Evolutionary conservation across 2,888 invertebrate genomes (phyloP), one percentile per base, ranked within the genome.

Genomic region (Tachystola acroxantha): DNA sequence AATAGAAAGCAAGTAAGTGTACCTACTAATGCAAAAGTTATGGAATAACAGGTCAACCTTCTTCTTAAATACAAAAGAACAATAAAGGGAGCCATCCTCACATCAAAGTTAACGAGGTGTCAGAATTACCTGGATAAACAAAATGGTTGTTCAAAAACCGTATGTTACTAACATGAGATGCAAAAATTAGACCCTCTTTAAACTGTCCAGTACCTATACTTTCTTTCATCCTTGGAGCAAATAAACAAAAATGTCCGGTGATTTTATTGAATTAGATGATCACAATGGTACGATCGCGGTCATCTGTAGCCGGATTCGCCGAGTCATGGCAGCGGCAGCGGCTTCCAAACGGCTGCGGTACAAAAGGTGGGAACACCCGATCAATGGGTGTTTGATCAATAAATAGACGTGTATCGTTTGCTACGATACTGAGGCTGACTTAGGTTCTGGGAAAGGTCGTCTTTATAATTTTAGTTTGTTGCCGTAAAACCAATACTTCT

Each of bases 231-330:
- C 28, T 27, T 3, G 28, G 4, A 32, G 43, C 53, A 79, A 81
- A 81, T 76, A 84, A 82, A 85, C 80, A 79, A 82, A 78, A 82
- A 81, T 84, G 76, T 73, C 69, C 71, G 64, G 75, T 77, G 81
- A 81, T 84, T 81, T 85, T 82, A 86, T 86, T 86, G 85, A 86
- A 85, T 86, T 86, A 86, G 78, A 67, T 64, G 81, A 76, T 79
- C 80, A 85, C 84, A 84, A 81, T 84, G 68, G 68, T 59, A 51
- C 53, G 57, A 67, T 65, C 63, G 56, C 57, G 67, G 64, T 59
- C 58, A 58, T 51, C 53, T 41, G 45, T 48, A 46, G 42, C 48
- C 50, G 47, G 30, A 9, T 38, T 69, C 55, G 84, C 82, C 63
- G 73, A 65, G 51, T 85, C 85, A 85, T 39, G 46, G 55, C 58